Base-by-base conservation (phyloP, 2,113 vertebrate species). In the Prietella phreatophila region DNA sequence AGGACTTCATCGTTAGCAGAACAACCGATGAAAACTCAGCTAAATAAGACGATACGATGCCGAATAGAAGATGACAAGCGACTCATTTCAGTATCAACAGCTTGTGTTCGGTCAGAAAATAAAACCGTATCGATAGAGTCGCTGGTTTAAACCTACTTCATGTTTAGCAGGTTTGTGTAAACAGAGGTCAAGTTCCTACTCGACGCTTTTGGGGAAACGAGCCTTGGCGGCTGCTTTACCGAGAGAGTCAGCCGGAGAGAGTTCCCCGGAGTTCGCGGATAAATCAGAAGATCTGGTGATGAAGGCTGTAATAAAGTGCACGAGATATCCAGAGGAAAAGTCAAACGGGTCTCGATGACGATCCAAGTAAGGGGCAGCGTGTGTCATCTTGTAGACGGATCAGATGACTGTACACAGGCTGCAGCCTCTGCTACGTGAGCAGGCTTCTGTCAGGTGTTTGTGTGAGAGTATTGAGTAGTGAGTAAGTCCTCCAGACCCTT, bases 401-500 rank as follows among this genome's bases (percentile, higher is more conserved):
- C 73, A 65, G 85, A 50, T 67, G n/a, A 55, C 53, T 13, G 30
- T 4, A 36, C 60, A 87, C 53, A 50, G 42, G 11, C 53, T 2
- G 33, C 14, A 8, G n/a, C 25, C 50, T 30, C 33, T 7, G 14
- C 25, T 5, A n/a, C 25, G 39, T 80, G 58, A 27, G n/a, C 20
- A 47, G 39, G 53, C 7, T 75, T n/a, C 17, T 83, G 13, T 50
- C 39, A 33, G 65, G 55, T 53, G 69, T 61, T 30, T 81, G 55
- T 80, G 5, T 81, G n/a, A 56, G 25, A 27, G 20, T 53, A 60
- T n/a, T 58, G 73, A 67, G 20, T 53, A 60, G 22, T 58, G 73
- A 67, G 36, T 47, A 73, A 33, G 61, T 87, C 65, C 55, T 89
- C 85, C 91, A 85, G 87, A 42, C 56, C 87, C 81, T 82, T 76